A percentile compares a stretch with the other conserved stretches of the same genome.
phyloP scores from a whole-genome alignment of 2,113 vertebrate species.

The Panthera uncia region DNA sequence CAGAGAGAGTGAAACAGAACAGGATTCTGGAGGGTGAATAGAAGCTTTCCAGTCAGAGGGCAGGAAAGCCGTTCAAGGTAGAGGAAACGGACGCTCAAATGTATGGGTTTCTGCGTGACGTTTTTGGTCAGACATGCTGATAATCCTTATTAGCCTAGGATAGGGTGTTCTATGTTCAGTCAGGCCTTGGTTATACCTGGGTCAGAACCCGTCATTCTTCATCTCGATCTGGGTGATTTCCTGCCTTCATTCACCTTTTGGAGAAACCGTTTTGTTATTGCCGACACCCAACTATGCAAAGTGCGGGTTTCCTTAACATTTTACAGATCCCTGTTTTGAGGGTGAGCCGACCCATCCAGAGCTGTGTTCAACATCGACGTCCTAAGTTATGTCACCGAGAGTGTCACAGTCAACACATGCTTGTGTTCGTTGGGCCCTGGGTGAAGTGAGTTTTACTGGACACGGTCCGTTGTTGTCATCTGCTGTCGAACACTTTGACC shows the following conservation, averaged over 20 bases:
- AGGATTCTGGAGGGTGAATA: not conserved
- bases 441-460: not conserved
- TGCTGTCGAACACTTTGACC: constrained; percentile 1
- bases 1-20: not conserved
- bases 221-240: not conserved
- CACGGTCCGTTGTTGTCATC: not conserved
- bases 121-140: not conserved
- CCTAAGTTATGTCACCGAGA: not conserved
- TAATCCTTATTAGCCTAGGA: not conserved
- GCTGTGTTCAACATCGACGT: not conserved
- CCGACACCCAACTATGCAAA: not conserved
- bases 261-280: not conserved
- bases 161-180: not conserved
- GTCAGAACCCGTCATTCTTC: not conserved
- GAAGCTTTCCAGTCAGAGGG: not conserved
- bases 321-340: not conserved
- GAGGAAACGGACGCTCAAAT: not conserved
- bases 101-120: not conserved
- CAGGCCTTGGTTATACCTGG: not conserved
- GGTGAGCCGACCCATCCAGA: not conserved
- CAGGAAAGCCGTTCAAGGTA: not conserved
- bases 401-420: not conserved
- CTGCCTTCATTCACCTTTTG: not conserved
- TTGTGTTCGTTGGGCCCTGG: not conserved
- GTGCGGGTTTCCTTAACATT: not conserved